Percentiles rank a stretch among this genome's conserved stretches.
These are phyloP conservation scores for Nycteola revayana DNA, from an alignment of 2,888 invertebrate species.

Conservation along the genomic window DNA sequence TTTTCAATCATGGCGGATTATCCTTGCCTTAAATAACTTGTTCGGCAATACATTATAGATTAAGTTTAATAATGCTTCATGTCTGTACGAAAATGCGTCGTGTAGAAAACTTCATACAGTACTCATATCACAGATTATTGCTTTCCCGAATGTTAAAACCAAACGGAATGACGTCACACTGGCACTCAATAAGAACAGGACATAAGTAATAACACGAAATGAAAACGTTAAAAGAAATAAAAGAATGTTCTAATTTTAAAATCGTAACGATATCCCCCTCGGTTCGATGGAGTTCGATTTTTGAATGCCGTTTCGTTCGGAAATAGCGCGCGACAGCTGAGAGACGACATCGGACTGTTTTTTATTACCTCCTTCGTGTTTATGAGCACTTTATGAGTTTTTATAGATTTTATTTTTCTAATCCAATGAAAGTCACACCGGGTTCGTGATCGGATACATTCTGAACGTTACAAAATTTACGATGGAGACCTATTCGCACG, in stretches of 20 bases:
- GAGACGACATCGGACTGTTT: constrained; percentile 72
- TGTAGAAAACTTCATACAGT: too few species aligned
- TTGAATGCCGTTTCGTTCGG: constrained; percentile 65
- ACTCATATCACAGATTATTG: constrained; percentile 30
- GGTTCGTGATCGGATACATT: constrained; percentile 60
- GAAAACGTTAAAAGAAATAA: constrained; percentile 45
- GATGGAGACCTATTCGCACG: constrained; percentile 51
- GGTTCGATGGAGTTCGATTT: constrained; percentile 77
- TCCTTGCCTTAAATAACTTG: too few species aligned
- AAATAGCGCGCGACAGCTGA: constrained; percentile 81
- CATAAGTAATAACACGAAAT: constrained; percentile 38
- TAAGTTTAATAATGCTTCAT: too few species aligned
- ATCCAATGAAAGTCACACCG: constrained; percentile 69
- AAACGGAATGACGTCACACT: constrained; percentile 33
- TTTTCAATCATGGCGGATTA: too few species aligned
- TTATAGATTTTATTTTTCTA: constrained; percentile 76
- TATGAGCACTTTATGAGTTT: constrained; percentile 80
- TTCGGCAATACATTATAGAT: too few species aligned
- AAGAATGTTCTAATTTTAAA: constrained; percentile 66
- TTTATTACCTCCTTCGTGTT: constrained; percentile 79
- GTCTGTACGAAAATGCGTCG: too few species aligned
- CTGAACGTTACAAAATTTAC: constrained; percentile 59
- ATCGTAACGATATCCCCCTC: constrained; percentile 61
- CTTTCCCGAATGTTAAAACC: constrained; percentile 30
- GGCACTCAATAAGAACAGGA: constrained; percentile 41